Percentiles rank a stretch among this genome's conserved stretches.
Conservation (phyloP, 2,797 vertebrate species). For the Sternotherus odoratus region DNA sequence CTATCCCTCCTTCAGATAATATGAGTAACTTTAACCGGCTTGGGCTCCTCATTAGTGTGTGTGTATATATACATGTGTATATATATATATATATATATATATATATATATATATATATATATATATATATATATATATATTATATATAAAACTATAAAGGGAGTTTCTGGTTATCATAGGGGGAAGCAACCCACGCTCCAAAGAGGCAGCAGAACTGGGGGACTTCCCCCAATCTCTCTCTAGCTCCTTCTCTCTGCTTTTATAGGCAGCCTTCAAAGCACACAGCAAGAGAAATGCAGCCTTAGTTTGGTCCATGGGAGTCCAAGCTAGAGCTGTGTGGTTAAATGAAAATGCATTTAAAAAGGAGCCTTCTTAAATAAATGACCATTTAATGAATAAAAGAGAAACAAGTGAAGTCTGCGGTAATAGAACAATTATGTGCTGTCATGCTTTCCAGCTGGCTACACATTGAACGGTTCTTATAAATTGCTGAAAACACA, state of each 20-base stretch:
- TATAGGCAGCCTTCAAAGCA: conserved; percentile 2
- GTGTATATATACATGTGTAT: too few relatives aligned
- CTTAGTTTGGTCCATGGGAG: conserved; percentile 60
- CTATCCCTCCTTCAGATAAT: background rate
- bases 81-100: too few relatives aligned
- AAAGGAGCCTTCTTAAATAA: conserved; percentile 72
- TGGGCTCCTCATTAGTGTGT: background rate
- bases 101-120: too few relatives aligned
- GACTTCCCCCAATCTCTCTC: background rate
- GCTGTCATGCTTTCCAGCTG: conserved; percentile 63
- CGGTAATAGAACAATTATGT: conserved; percentile 66
- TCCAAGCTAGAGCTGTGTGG: conserved; percentile 60
- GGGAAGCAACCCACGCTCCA: background rate
- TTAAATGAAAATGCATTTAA: conserved; percentile 64
- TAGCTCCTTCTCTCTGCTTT: background rate
- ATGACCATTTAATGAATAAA: conserved; percentile 71
- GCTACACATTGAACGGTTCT: conserved; percentile 48
- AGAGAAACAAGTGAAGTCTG: conserved; percentile 72
- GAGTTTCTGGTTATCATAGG: background rate
- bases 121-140: too few relatives aligned
- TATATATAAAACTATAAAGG: background rate
- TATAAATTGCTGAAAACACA: conserved; percentile 59
- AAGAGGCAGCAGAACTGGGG: fast-evolving
- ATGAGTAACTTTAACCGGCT: background rate
- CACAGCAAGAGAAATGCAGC: conserved; percentile 46